phyloP scores from a whole-genome alignment of 2,797 vertebrate species.

The Urosaurus nigricauda region DNA sequence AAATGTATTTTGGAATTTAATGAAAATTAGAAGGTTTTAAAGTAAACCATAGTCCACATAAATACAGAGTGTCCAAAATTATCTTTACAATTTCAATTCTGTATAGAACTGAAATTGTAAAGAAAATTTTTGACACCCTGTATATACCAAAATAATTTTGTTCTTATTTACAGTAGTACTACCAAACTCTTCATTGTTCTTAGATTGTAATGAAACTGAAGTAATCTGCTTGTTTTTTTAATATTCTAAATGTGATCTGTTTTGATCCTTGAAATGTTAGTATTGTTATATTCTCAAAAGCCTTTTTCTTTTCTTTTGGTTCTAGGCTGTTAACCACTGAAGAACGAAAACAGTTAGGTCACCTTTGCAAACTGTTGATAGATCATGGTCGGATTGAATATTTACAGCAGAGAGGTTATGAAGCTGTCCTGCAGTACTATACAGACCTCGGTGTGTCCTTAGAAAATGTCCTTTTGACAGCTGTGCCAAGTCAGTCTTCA shows the following conservation, averaged over 20 bases:
- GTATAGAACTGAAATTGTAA: too few relatives aligned
- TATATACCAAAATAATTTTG: too few relatives aligned
- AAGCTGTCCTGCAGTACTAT: constrained; percentile 82
- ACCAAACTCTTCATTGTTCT: neutral
- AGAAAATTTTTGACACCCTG: too few relatives aligned
- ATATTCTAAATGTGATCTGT: neutral
- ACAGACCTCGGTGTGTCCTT: constrained; percentile 84
- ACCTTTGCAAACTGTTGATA: constrained; percentile 91
- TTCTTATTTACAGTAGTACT: neutral
- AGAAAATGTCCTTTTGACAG: constrained; percentile 94
- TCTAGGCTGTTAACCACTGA: constrained; percentile 82
- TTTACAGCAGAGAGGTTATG: constrained; percentile 84
- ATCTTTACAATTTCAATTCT: too few relatives aligned
- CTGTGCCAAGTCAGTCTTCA: constrained; percentile 77
- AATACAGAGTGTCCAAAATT: neutral
- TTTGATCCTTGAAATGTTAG: constrained; percentile 30
- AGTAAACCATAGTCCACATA: neutral
- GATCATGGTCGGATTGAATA: constrained; percentile 88
- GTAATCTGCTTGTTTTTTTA: neutral
- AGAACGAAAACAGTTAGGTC: constrained; percentile 86
- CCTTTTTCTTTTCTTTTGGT: constrained; percentile 6
- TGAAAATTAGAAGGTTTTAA: accelerated
- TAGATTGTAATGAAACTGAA: constrained; percentile 7
- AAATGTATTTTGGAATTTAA: constrained; percentile 18
- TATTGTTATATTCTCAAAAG: constrained; percentile 3